Evolutionary conservation across 2,797 vertebrate genomes (phyloP).

Genomic region (Brotogeris chrysoptera): DNA sequence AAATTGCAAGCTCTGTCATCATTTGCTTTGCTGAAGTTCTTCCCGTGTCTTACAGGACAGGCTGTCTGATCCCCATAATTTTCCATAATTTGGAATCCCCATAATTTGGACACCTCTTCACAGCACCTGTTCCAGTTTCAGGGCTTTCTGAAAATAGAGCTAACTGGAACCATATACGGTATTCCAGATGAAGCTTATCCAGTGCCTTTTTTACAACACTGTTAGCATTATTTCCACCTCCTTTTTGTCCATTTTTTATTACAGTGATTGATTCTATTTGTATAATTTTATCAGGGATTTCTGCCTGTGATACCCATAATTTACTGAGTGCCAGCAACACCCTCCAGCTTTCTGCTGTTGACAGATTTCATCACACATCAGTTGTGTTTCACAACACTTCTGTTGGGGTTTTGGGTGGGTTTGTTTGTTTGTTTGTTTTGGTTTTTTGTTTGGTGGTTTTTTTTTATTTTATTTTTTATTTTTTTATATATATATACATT

Average conservation of each 20-base stretch:
- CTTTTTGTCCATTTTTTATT: background rate
- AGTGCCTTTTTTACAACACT: background rate
- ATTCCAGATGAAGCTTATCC: background rate
- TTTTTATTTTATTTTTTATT: background rate
- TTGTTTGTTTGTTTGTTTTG: background rate
- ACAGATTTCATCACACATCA: slow-evolving; percentile 34
- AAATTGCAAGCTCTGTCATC: background rate
- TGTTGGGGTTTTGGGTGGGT: background rate
- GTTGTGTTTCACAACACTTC: slow-evolving; percentile 9
- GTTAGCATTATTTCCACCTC: background rate
- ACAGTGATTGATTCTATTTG: background rate
- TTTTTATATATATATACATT: background rate
- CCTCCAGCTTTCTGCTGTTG: slow-evolving; percentile 5
- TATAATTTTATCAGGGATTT: background rate
- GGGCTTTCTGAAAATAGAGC: background rate
- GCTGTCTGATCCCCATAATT: background rate
- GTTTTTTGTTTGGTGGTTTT: too few relatives aligned
- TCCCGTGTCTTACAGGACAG: background rate
- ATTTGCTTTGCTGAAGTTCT: slow-evolving; percentile 22
- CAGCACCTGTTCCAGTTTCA: background rate
- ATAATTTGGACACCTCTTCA: background rate
- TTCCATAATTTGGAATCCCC: background rate
- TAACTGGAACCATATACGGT: background rate
- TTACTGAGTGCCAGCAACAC: background rate
- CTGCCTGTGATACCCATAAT: background rate